Evolutionary conservation across 2,797 vertebrate genomes (phyloP).

Genomic region (Xenentodon cancila): DNA sequence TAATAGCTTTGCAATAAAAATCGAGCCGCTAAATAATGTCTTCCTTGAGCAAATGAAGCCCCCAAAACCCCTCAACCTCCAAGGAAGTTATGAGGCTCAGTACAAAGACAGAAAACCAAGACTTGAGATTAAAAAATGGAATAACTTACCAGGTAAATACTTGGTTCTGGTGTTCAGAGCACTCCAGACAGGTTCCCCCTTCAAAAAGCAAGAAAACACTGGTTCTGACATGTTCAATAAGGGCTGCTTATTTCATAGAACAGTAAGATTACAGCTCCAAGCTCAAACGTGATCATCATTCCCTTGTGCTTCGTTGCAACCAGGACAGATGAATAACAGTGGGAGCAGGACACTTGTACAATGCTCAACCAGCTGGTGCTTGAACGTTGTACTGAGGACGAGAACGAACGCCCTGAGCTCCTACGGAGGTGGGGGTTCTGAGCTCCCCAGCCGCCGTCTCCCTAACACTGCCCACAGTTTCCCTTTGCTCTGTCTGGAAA

Average conservation of each 20-base stretch:
- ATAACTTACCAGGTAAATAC: slow-evolving; percentile 76
- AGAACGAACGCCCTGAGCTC: slow-evolving; percentile 18
- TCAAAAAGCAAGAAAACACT: slow-evolving; percentile 44
- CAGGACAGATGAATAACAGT: slow-evolving; percentile 19
- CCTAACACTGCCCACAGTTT: slow-evolving; percentile 12
- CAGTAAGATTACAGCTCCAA: slow-evolving; percentile 5
- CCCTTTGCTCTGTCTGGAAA: slow-evolving; percentile 25
- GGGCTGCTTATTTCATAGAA: slow-evolving; percentile 10
- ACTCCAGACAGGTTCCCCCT: slow-evolving; percentile 74
- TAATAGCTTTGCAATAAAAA: slow-evolving; percentile 81
- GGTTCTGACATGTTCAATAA: slow-evolving; percentile 13
- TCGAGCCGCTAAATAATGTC: slow-evolving; percentile 62
- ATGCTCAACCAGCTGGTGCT: slow-evolving; percentile 30
- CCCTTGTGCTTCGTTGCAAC: slow-evolving; percentile 12
- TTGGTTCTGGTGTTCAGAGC: slow-evolving; percentile 64
- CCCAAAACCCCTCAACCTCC: slow-evolving; percentile 42
- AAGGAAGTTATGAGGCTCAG: slow-evolving; percentile 19
- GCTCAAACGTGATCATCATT: not conserved
- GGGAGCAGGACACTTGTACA: slow-evolving; percentile 4
- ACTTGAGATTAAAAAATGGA: slow-evolving; percentile 13
- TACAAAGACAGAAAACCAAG: slow-evolving; percentile 20
- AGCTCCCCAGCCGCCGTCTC: slow-evolving; percentile 30
- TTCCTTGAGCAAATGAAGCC: slow-evolving; percentile 44
- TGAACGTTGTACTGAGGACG: slow-evolving; percentile 36
- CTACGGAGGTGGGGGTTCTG: slow-evolving; percentile 28